phyloP scores from a whole-genome alignment of 2,888 invertebrate genomes.

The Hypomecis punctinalis region DNA sequence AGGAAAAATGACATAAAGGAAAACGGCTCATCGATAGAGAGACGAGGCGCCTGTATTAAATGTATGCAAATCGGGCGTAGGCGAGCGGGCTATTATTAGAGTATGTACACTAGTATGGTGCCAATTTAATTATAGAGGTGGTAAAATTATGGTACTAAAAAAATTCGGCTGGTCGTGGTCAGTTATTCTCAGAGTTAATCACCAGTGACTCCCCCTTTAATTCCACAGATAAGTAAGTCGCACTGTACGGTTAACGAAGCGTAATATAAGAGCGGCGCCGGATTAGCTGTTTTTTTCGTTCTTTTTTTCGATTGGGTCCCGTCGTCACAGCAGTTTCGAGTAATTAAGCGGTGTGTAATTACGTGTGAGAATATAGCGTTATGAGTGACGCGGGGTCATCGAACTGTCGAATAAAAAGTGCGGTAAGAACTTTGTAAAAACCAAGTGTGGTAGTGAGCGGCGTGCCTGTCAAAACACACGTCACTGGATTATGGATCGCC shows the following conservation, averaged over 20 bases:
- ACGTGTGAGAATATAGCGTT: slow-evolving; percentile 74
- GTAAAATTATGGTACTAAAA: neutral
- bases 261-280: slow-evolving; percentile 69
- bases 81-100: slow-evolving; percentile 53
- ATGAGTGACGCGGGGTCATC: slow-evolving; percentile 64
- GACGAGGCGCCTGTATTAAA: slow-evolving; percentile 55
- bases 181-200: neutral
- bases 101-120: slow-evolving; percentile 34
- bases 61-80: slow-evolving; percentile 44
- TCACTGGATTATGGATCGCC: slow-evolving; percentile 81
- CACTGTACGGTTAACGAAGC: slow-evolving; percentile 63
- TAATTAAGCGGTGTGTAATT: slow-evolving; percentile 81
- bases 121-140: neutral
- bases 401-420: slow-evolving; percentile 61
- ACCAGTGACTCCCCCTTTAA: neutral
- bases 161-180: neutral
- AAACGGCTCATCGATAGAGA: slow-evolving; percentile 58
- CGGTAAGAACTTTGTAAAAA: slow-evolving; percentile 72
- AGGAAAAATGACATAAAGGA: too few species aligned
- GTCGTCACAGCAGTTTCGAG: slow-evolving; percentile 71
- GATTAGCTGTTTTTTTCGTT: slow-evolving; percentile 67
- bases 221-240: neutral
- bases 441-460: slow-evolving; percentile 52
- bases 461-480: slow-evolving; percentile 78
- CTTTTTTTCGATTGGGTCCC: slow-evolving; percentile 34